Conservation (phyloP, 2,113 vertebrate genomes). For the Anoura caudifer region DNA sequence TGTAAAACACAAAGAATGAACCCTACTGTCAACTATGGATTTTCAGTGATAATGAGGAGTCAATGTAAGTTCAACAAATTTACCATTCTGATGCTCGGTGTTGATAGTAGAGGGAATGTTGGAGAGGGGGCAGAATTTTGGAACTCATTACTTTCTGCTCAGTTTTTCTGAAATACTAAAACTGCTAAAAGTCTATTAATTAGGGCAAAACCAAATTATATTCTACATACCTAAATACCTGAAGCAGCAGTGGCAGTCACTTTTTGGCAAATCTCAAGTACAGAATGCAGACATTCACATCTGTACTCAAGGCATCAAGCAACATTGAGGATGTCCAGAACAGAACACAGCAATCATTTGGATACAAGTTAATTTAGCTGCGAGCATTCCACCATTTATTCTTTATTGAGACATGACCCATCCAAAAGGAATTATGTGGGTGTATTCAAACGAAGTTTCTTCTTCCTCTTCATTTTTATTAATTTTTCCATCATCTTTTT, state of each 20-base stretch:
- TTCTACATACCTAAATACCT: not conserved
- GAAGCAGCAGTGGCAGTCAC: not conserved
- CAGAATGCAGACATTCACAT: not conserved
- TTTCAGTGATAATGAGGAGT: not conserved
- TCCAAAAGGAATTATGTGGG: not conserved
- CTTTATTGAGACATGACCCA: not conserved
- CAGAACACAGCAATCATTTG: rapidly evolving
- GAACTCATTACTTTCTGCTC: not conserved
- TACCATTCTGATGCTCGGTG: not conserved
- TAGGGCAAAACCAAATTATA: not conserved
- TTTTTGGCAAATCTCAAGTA: not conserved
- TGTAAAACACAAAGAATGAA: not conserved
- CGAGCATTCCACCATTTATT: not conserved
- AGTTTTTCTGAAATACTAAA: not conserved
- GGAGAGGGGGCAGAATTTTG: not conserved
- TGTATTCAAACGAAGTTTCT: not conserved
- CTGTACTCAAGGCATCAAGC: not conserved
- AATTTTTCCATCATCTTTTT: conserved; percentile 58
- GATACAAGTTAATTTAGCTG: not conserved
- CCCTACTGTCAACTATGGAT: not conserved
- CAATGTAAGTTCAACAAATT: not conserved
- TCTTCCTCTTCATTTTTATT: not conserved
- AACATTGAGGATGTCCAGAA: not conserved
- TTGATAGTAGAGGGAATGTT: not conserved
- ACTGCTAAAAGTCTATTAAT: not conserved